Evolutionary conservation across 2,113 vertebrate genomes (phyloP).

Genomic region (Proterorhinus semilunaris): DNA sequence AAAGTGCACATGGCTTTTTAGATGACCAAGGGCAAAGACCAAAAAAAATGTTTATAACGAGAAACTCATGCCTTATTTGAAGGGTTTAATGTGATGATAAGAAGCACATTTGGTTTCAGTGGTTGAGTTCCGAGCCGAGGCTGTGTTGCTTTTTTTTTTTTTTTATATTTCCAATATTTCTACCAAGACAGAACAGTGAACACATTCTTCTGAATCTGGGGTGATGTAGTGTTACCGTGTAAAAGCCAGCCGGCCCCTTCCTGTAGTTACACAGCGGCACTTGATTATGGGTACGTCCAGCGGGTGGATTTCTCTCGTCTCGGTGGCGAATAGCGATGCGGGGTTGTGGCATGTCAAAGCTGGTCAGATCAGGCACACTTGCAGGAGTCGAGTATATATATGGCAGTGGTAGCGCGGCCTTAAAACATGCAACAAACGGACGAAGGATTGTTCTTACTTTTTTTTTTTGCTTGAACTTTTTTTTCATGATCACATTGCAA

Average conservation of each 20-base stretch:
- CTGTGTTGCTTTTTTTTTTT: conserved; percentile 53
- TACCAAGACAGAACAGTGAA: conserved; percentile 59
- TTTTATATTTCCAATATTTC: conserved; percentile 66
- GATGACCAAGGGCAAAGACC: conserved; percentile 72
- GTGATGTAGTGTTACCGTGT: conserved; percentile 62
- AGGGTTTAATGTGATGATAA: conserved; percentile 77
- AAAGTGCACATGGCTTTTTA: conserved; percentile 78
- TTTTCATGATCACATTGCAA: background rate
- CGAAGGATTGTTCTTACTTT: conserved; percentile 2
- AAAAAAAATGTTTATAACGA: conserved; percentile 73
- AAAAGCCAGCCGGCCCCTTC: conserved; percentile 58
- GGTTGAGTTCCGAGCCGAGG: conserved; percentile 59
- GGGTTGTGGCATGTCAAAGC: background rate
- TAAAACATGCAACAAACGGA: conserved; percentile 7
- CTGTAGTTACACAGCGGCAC: conserved; percentile 50
- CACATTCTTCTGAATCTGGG: conserved; percentile 54
- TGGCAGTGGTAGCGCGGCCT: conserved; percentile 6
- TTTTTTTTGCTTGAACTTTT: background rate
- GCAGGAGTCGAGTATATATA: background rate
- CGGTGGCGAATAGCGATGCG: background rate
- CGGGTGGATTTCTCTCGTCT: conserved; percentile 34
- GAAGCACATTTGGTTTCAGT: conserved; percentile 79
- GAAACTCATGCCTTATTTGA: conserved; percentile 80
- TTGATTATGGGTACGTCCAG: conserved; percentile 54
- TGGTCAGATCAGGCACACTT: background rate